Evolutionary conservation across 1,140 invertebrate genomes (phyloP).

Genomic region (Steinernema khuongi): DNA sequence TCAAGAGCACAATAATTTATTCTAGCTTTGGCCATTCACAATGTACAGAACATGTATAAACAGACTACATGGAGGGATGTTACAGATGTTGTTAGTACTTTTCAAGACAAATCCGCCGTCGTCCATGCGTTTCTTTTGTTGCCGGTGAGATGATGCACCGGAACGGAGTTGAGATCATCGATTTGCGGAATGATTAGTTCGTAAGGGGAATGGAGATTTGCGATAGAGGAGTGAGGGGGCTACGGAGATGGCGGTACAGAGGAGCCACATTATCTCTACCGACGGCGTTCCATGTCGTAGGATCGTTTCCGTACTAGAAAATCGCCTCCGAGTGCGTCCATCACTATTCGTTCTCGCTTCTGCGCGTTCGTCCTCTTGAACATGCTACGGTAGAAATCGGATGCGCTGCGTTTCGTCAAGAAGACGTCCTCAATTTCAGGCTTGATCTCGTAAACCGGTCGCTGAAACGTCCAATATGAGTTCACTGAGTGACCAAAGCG

Average conservation of each 20-base stretch:
- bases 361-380: background rate
- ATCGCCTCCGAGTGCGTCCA: background rate
- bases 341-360: background rate
- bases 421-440: background rate
- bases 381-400: background rate
- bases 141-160: background rate
- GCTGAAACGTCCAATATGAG: background rate
- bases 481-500: background rate
- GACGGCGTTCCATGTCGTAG: background rate
- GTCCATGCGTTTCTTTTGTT: background rate
- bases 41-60: slow-evolving; percentile 11
- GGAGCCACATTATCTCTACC: background rate
- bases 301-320: background rate
- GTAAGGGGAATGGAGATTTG: background rate
- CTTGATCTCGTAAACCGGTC: background rate
- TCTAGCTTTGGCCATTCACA: slow-evolving; percentile 7
- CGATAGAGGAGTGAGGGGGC: background rate
- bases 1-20: slow-evolving; percentile 17
- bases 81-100: background rate
- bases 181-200: background rate
- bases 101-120: background rate
- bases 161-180: background rate
- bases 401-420: background rate
- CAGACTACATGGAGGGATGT: background rate
- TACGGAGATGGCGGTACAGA: background rate